Evolutionary conservation across 2,888 invertebrate genomes (phyloP).

Genomic region (Balanococcus diminutus): DNA sequence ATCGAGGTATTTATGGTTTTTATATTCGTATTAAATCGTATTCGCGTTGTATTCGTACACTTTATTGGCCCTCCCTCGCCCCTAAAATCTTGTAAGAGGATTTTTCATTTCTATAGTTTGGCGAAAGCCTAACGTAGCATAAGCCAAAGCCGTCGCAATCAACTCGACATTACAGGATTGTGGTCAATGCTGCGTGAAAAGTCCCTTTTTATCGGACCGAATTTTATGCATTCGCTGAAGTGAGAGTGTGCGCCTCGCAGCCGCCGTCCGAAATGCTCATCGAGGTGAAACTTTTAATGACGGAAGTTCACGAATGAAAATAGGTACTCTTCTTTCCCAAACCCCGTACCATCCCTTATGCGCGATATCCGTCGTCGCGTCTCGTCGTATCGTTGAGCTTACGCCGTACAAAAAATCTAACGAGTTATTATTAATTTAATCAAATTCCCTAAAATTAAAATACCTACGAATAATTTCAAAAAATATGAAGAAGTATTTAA

Average conservation of each 20-base stretch:
- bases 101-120: not conserved
- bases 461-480: too few relatives aligned
- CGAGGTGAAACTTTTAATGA: conserved; percentile 44
- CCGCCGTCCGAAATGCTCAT: conserved; percentile 6
- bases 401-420: too few relatives aligned
- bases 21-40: too few relatives aligned
- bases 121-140: not conserved
- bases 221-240: conserved; percentile 4
- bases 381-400: too few relatives aligned
- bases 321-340: not conserved
- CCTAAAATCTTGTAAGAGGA: not conserved
- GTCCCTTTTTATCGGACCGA: conserved; percentile 23
- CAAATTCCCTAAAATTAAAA: too few relatives aligned
- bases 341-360: not conserved
- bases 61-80: too few relatives aligned
- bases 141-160: conserved; percentile 11
- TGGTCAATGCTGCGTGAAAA: conserved; percentile 38
- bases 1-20: too few relatives aligned
- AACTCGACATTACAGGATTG: conserved; percentile 35
- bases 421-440: too few relatives aligned
- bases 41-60: too few relatives aligned
- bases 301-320: conserved; percentile 37
- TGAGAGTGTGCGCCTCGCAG: not conserved
- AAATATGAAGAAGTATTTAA: too few relatives aligned
- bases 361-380: not conserved